phyloP scores from a whole-genome alignment of 2,888 invertebrate genomes.

The Ochropacha duplaris region DNA sequence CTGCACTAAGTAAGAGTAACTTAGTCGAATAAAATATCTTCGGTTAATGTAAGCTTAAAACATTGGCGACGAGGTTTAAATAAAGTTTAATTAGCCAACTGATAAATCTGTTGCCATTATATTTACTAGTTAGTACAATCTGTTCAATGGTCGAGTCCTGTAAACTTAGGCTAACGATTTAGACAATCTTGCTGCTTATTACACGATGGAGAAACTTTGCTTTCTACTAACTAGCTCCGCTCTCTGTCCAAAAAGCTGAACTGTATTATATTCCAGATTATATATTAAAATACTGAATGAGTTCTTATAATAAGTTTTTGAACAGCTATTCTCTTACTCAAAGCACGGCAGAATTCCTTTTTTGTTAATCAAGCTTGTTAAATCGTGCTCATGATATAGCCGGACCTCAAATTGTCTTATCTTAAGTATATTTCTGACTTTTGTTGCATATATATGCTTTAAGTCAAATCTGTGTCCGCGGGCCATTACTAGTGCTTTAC shows the following conservation, averaged over 20 bases:
- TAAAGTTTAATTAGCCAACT: constrained; percentile 30
- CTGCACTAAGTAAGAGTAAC: too few relatives aligned
- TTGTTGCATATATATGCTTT: neutral
- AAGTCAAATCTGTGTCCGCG: neutral
- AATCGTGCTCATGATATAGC: neutral
- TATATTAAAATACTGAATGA: neutral
- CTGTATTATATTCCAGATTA: neutral
- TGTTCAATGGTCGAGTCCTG: neutral
- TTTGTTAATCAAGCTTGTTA: neutral
- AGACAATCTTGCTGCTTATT: neutral
- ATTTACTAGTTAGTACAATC: neutral
- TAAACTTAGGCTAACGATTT: neutral
- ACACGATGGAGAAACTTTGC: neutral
- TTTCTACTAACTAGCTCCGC: neutral
- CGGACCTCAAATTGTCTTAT: neutral
- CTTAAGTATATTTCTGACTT: neutral
- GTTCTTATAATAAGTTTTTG: neutral
- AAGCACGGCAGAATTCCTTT: neutral
- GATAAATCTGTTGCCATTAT: constrained; percentile 20
- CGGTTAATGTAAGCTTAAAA: constrained; percentile 24
- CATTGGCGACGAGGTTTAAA: constrained; percentile 27
- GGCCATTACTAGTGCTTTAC: constrained; percentile 12
- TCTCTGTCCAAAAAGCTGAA: neutral
- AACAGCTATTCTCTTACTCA: neutral
- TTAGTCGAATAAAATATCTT: too few relatives aligned